phyloP scores from a whole-genome alignment of 1,140 invertebrate species.

The Delia radicum region DNA sequence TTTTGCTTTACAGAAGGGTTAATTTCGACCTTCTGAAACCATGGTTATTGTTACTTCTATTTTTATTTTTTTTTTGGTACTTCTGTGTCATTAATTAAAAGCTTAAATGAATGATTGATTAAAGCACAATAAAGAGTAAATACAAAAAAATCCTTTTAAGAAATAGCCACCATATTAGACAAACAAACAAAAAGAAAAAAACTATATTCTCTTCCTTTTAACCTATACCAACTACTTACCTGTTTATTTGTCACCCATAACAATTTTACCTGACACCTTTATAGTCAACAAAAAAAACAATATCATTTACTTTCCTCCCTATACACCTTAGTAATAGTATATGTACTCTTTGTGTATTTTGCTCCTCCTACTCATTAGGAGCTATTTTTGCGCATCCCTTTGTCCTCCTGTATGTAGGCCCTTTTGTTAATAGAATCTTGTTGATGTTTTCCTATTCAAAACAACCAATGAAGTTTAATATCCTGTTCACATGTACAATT shows the following conservation, averaged over 20 bases:
- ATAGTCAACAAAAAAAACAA: background rate
- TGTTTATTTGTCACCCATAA: background rate
- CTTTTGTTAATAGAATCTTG: background rate
- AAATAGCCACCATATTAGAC: background rate
- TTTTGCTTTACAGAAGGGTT: background rate
- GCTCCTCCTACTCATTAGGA: conserved; percentile 19
- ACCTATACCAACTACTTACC: background rate
- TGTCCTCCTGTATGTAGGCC: conserved; percentile 7
- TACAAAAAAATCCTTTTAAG: background rate
- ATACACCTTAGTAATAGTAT: background rate
- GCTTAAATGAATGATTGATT: conserved; percentile 21
- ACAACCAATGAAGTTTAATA: conserved; percentile 11
- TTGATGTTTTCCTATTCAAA: background rate
- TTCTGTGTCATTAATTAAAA: conserved; percentile 12
- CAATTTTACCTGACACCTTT: background rate
- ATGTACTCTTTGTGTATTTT: background rate
- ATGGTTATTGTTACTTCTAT: background rate
- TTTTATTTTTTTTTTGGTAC: background rate
- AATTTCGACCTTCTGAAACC: background rate
- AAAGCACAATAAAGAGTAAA: background rate
- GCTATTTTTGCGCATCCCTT: background rate
- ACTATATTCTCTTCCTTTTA: background rate
- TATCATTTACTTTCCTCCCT: too few species aligned
- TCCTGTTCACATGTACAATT: background rate
- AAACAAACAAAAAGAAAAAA: background rate